Percentiles rank a stretch among this genome's conserved stretches.
phyloP scores from a whole-genome alignment of 2,113 vertebrate genomes.

The Thomomys bottae region DNA sequence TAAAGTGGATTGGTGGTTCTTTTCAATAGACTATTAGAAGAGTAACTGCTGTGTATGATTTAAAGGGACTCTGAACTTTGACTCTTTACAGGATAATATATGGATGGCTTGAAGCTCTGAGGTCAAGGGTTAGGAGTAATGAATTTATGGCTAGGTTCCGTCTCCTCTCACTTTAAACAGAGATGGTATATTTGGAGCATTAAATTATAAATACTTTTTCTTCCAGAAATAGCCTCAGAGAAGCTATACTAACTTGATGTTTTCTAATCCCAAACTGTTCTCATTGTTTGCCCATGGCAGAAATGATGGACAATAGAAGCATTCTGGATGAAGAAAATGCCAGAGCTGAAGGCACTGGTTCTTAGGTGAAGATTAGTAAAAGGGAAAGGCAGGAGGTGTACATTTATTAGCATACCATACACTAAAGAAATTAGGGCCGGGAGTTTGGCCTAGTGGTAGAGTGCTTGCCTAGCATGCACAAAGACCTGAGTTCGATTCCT shows the following conservation, averaged over 20 bases:
- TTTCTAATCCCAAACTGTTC: slow-evolving; percentile 41
- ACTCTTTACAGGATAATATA: slow-evolving; percentile 72
- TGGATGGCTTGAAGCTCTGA: slow-evolving; percentile 64
- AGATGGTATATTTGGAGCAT: slow-evolving; percentile 52
- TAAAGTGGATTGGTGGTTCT: slow-evolving; percentile 74
- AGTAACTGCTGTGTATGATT: slow-evolving; percentile 74
- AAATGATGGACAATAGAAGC: neutral
- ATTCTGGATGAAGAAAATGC: neutral
- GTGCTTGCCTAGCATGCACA: no score
- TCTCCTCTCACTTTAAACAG: slow-evolving; percentile 69
- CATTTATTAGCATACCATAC: neutral
- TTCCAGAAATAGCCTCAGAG: slow-evolving; percentile 54
- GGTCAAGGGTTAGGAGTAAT: slow-evolving; percentile 73
- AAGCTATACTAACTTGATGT: slow-evolving; percentile 55
- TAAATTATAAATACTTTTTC: slow-evolving; percentile 65
- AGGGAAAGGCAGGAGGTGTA: neutral
- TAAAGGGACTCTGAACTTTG: slow-evolving; percentile 77
- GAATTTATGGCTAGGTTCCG: slow-evolving; percentile 75
- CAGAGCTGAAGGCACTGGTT: neutral
- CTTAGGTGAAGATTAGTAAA: neutral
- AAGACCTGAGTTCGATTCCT: no score
- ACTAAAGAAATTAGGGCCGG: no score
- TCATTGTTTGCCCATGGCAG: neutral
- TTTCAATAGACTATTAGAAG: slow-evolving; percentile 77
- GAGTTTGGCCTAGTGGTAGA: no score